These are phyloP conservation scores for Melitaea cinxia DNA, from an alignment of 1,140 invertebrate genomes.

Conservation along the genomic window DNA sequence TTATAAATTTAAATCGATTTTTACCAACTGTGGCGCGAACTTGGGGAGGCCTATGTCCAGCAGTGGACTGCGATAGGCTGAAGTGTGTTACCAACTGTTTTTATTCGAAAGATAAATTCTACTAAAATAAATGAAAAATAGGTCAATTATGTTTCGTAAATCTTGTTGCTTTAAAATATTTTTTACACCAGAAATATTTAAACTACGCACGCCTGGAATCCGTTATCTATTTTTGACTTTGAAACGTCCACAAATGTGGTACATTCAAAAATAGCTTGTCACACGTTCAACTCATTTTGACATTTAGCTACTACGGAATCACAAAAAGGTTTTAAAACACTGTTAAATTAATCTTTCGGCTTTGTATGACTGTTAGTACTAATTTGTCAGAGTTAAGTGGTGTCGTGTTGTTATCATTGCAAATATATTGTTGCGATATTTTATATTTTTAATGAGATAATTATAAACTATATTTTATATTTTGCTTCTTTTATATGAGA, in stretches of 20 bases:
- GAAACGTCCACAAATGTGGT: conserved; percentile 21
- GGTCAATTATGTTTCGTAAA: background rate
- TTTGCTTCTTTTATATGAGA: too few species aligned
- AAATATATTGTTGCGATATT: too few species aligned
- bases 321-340: conserved; percentile 5
- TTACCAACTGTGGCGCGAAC: too few species aligned
- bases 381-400: background rate
- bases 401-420: too few species aligned
- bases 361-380: background rate
- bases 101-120: too few species aligned
- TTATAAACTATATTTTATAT: too few species aligned
- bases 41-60: too few species aligned
- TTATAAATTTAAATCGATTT: too few species aligned
- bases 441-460: too few species aligned
- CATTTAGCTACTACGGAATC: conserved; percentile 17
- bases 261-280: conserved; percentile 28
- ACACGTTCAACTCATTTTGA: conserved; percentile 20
- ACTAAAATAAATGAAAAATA: too few species aligned
- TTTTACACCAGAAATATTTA: conserved; percentile 3
- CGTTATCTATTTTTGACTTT: conserved; percentile 29
- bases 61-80: too few species aligned
- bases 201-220: conserved; percentile 19
- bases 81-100: too few species aligned
- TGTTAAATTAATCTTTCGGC: background rate
- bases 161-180: background rate